Evolutionary conservation across 2,888 invertebrate genomes (phyloP).

Genomic region (Acleris holmiana): DNA sequence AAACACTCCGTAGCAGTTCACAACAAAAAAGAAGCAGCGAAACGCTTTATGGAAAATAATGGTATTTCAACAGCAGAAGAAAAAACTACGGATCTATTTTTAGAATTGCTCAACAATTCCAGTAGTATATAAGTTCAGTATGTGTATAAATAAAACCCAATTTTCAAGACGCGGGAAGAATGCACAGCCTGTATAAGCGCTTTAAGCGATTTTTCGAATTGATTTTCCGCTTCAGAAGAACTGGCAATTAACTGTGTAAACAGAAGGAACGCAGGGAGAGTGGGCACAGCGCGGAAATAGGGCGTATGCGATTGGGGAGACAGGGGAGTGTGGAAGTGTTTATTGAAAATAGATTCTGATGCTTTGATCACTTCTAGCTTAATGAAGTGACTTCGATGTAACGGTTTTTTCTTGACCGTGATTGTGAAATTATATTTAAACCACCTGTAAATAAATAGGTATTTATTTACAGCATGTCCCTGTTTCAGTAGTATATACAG

Average conservation of each 20-base stretch:
- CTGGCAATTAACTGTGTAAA: conserved; percentile 33
- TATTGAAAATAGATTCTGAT: conserved; percentile 8
- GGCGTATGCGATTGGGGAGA: conserved; percentile 3
- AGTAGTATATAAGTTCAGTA: neutral
- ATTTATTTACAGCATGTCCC: too few relatives aligned
- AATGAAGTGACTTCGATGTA: neutral
- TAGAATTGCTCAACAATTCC: too few relatives aligned
- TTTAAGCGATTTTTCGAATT: conserved; percentile 27
- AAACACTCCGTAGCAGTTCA: too few relatives aligned
- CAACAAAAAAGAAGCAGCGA: too few relatives aligned
- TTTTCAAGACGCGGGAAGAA: conserved; percentile 20
- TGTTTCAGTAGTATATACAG: too few relatives aligned
- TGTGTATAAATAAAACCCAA: conserved; percentile 9
- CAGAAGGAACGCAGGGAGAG: conserved; percentile 17
- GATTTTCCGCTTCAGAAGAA: conserved; percentile 34
- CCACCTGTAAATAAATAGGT: too few relatives aligned
- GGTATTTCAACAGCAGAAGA: too few relatives aligned
- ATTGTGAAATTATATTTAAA: too few relatives aligned
- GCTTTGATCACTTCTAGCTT: neutral
- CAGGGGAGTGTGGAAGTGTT: neutral
- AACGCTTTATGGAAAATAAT: too few relatives aligned
- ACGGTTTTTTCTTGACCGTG: too few relatives aligned
- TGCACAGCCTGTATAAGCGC: conserved; percentile 8
- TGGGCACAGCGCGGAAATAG: conserved; percentile 3
- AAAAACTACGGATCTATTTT: too few relatives aligned